Conservation (phyloP, 1,140 invertebrate genomes). For the Zaprionus inermis region DNA sequence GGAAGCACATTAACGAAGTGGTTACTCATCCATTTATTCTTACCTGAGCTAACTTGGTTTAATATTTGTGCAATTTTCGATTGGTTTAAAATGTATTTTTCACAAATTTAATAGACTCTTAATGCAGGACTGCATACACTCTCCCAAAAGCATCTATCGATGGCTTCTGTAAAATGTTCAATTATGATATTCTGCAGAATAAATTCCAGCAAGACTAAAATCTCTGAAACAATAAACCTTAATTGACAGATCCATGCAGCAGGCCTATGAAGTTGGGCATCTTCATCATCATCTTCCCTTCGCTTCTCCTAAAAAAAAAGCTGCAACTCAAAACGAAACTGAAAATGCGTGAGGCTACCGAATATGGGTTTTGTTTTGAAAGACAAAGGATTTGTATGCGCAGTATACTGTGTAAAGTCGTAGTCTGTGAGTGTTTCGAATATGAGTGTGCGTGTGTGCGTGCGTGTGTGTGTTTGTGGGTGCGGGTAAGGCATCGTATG, state of each 20-base stretch:
- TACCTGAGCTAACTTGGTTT: too few relatives aligned
- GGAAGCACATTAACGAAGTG: too few relatives aligned
- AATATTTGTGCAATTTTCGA: too few relatives aligned
- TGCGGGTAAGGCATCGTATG: constrained; percentile 53
- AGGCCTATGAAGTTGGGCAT: background rate
- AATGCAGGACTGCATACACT: too few relatives aligned
- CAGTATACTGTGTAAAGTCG: constrained; percentile 17
- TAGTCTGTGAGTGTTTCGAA: too few relatives aligned
- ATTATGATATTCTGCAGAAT: constrained; percentile 20
- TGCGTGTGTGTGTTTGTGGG: constrained; percentile 1
- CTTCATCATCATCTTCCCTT: constrained; percentile 19
- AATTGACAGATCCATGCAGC: constrained; percentile 64
- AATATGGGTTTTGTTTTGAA: background rate
- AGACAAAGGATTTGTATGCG: constrained; percentile 1
- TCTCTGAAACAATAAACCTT: constrained; percentile 52
- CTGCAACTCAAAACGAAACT: background rate
- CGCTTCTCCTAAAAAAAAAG: constrained; percentile 7
- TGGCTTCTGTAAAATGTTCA: background rate
- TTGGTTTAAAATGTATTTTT: too few relatives aligned
- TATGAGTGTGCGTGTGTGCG: background rate
- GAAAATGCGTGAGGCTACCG: background rate
- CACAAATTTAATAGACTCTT: too few relatives aligned
- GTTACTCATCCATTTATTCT: too few relatives aligned
- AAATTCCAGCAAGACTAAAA: constrained; percentile 1
- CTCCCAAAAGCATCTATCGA: too few relatives aligned